Percentiles rank a stretch among this genome's conserved stretches.
These are phyloP conservation scores for Cerastis rubricosa DNA, from an alignment of 2,888 invertebrate genomes.

Conservation along the genomic window DNA sequence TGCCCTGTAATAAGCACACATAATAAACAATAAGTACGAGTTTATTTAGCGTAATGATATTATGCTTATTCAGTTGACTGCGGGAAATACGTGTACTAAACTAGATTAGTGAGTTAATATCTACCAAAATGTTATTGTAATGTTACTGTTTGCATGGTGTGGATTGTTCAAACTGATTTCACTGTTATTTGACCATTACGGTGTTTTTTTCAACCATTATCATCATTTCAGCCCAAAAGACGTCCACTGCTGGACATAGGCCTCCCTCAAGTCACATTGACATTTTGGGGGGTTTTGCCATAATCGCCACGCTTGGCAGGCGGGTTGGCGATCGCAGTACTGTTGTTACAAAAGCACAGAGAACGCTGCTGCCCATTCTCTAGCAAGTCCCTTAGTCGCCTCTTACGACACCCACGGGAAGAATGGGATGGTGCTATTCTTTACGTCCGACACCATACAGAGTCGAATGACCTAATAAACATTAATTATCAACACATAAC, in stretches of 20 bases:
- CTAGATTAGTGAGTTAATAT: conserved; percentile 3
- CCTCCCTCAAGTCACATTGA: too few species aligned
- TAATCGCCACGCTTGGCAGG: too few species aligned
- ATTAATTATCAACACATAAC: not conserved
- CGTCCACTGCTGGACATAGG: too few species aligned
- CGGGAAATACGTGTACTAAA: not conserved
- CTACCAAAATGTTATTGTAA: not conserved
- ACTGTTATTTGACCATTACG: not conserved
- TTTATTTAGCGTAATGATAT: not conserved
- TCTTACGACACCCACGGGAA: too few species aligned
- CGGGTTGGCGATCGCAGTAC: too few species aligned
- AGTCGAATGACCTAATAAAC: not conserved
- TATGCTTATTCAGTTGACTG: conserved; percentile 7
- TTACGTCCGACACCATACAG: too few species aligned
- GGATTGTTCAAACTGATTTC: not conserved
- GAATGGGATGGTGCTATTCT: too few species aligned
- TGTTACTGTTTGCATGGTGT: not conserved
- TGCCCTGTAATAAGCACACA: not conserved
- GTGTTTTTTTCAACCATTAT: not conserved
- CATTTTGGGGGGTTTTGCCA: too few species aligned
- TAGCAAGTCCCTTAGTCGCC: too few species aligned
- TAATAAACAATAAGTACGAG: not conserved
- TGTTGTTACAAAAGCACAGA: too few species aligned
- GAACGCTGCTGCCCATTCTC: too few species aligned
- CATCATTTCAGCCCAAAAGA: too few species aligned